Conservation (phyloP, 2,797 vertebrate species). For the Danio albolineatus region DNA sequence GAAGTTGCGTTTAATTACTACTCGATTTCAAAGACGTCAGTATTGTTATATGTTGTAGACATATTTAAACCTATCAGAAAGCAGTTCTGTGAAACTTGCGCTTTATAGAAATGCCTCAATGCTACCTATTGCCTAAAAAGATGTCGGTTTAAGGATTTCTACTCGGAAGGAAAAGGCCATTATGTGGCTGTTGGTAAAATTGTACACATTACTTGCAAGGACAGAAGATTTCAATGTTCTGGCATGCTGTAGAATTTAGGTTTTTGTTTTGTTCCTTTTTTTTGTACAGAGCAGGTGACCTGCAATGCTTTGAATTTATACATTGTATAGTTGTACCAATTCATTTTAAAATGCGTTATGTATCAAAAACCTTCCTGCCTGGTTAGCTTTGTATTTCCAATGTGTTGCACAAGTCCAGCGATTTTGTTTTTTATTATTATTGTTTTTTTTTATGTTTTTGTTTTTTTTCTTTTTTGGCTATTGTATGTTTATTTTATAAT, state of each 20-base stretch:
- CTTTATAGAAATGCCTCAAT: conserved; percentile 61
- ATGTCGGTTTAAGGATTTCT: conserved; percentile 55
- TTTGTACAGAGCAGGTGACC: conserved; percentile 84
- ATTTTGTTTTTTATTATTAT: conserved; percentile 74
- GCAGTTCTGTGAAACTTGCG: conserved; percentile 56
- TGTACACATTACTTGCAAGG: conserved; percentile 69
- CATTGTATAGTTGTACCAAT: conserved; percentile 82
- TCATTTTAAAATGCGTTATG: conserved; percentile 81
- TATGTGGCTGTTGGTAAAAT: conserved; percentile 55
- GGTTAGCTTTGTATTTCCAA: conserved; percentile 87
- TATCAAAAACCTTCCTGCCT: conserved; percentile 85
- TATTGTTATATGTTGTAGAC: conserved; percentile 52
- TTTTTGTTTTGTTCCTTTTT: conserved; percentile 74
- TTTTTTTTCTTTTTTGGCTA: conserved; percentile 78
- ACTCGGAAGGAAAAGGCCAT: conserved; percentile 60
- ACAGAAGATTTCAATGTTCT: conserved; percentile 80
- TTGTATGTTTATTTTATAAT: conserved; percentile 85
- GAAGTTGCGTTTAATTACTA: conserved; percentile 44
- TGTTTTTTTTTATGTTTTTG: conserved; percentile 76
- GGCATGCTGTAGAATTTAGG: conserved; percentile 84
- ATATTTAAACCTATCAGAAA: conserved; percentile 49
- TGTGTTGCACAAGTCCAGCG: conserved; percentile 88
- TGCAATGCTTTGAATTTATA: conserved; percentile 83
- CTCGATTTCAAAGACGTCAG: conserved; percentile 45
- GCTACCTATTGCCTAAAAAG: conserved; percentile 61